Evolutionary conservation across 2,797 vertebrate species (phyloP), one percentile per base, ranked within the genome.

Genomic region (Staurois parvus): DNA sequence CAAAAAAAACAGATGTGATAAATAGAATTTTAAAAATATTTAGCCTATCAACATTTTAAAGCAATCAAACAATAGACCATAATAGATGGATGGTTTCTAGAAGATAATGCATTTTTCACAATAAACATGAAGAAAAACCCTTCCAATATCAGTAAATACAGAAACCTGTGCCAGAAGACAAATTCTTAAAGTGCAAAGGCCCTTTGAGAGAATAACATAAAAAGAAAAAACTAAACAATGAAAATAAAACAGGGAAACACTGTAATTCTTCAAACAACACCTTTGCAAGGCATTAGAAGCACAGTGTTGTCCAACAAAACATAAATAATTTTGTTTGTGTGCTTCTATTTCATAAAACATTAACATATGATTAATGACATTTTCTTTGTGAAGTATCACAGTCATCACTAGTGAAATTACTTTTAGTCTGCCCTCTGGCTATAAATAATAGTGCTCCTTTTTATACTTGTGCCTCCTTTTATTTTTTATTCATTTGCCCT

Each of bases 391-490:
- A 75, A 85, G 70, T 80, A 48, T 66, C 69, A 37, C 67, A 81
- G 64, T 76, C 78, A 70, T 81, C 66, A 85, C 48, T 75, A 76
- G 11, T 81, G 52, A 76, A 85, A 85, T 85, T 81, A 81, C 84
- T 70, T 85, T 81, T 64, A 76, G 64, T 10, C 73, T 42, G 72
- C 59, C 77, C 75, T 45, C 72, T 69, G 64, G 80, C 72, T 34
- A 81, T 83, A 83, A 79, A 79, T 77, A 77, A 76, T 24, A 29
- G 59, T 83, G 42, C 81, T 79, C 79, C 24, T 30, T 11, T 83
- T 75, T 7, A 75, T 52, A 37, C 15, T 52, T 68, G 45, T 81
- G 29, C 64, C 56, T 69, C 30, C 34, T 62, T 81, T 72, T 72
- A 26, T 62, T 62, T 67, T 80, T 52, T 79, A 59, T 81, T 81